Base-by-base conservation (phyloP, 2,113 vertebrate species). In the Clarias magur region DNA sequence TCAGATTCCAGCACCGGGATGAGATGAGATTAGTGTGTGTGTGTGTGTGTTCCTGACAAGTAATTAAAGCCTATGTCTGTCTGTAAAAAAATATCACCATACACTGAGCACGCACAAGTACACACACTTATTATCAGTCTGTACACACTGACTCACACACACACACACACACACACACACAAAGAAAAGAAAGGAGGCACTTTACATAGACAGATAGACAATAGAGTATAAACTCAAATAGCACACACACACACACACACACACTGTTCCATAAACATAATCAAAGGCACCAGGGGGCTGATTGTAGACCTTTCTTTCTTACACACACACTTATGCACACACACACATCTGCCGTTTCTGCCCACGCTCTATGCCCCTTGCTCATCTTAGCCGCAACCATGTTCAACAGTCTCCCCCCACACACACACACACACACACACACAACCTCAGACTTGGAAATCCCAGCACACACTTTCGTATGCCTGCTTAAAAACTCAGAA, bases 381-480 rank as follows among this genome's bases (percentile, higher is more conserved):
- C 86, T 89, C 87, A 80, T 90, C 60, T 80, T 62, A 88, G 83
- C 87, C 83, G 84, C 68, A 48, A 68, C 82, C 75, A 63, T 92
- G 92, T 89, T 92, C 92, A 83, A 91, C 88, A 94, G 91, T 94
- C 92, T 93, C 80, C 89, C 93, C 93, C 91, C 92, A 91, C 89
- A 87, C 88, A 68, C 72, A 53, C 27, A 60, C 82, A 59, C 92
- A 92, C 91, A 92, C 89, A 88, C 88, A 76, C 70, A 38, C 25
- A 56, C 72, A 42, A 79, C 11, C 90, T 87, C 75, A 79, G 82
- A 80, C 90, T 88, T 92, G 89, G 89, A 93, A 91, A 88, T 84
- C 90, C 83, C 89, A 85, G 85, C 92, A 89, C 91, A 84, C 86
- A 82, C 70, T 63, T 9, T 10, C 54, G 34, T 34, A 67, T 30